These are phyloP conservation scores for Baccha elongata DNA, from an alignment of 2,888 invertebrate genomes.

Conservation along the genomic window DNA sequence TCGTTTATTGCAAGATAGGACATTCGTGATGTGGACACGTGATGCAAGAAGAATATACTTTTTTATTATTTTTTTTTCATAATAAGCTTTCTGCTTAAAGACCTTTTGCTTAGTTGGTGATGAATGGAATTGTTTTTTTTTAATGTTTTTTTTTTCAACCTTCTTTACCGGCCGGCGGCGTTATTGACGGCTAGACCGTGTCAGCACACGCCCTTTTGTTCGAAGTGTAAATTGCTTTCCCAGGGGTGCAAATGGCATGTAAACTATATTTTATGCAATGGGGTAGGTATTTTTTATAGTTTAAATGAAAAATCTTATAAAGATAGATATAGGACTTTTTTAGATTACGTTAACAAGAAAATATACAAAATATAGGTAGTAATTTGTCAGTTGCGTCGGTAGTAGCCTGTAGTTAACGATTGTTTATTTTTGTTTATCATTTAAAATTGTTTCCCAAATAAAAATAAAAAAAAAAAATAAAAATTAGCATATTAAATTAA, in stretches of 20 bases:
- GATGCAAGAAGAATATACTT: constrained; percentile 41
- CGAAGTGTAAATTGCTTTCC: constrained; percentile 68
- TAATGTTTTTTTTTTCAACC: constrained; percentile 24
- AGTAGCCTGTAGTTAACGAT: too few relatives aligned
- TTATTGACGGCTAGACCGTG: constrained; percentile 45
- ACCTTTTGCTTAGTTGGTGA: constrained; percentile 23
- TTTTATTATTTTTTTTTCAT: constrained; percentile 22
- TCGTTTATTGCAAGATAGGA: constrained; percentile 25
- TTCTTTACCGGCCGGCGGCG: constrained; percentile 9
- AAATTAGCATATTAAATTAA: too few relatives aligned
- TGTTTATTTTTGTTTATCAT: too few relatives aligned
- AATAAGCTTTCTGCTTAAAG: constrained; percentile 17
- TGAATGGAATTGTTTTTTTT: constrained; percentile 34
- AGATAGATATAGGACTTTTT: too few relatives aligned
- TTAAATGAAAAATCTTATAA: too few relatives aligned
- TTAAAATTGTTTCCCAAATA: too few relatives aligned
- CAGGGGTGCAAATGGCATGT: constrained; percentile 64
- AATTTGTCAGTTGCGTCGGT: too few relatives aligned
- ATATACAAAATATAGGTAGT: too few relatives aligned
- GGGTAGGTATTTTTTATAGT: constrained; percentile 8
- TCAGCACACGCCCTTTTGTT: constrained; percentile 58
- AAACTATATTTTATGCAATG: constrained; percentile 23
- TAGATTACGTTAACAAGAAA: too few relatives aligned
- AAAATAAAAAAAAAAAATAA: too few relatives aligned
- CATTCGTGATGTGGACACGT: constrained; percentile 62